phyloP scores from a whole-genome alignment of 2,888 invertebrate species.

The Tortrix viridana region DNA sequence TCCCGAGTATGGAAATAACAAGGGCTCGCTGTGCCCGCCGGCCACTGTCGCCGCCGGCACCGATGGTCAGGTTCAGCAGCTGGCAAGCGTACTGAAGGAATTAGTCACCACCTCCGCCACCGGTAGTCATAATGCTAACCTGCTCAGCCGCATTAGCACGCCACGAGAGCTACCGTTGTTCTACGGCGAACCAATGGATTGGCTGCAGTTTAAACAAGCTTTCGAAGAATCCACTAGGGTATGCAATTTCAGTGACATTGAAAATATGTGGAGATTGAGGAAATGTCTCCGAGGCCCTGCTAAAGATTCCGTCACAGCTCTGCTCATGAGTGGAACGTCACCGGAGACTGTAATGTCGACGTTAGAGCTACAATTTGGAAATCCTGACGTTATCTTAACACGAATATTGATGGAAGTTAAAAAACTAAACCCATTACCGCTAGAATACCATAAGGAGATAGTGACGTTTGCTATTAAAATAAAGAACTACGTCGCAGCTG shows the following conservation, averaged over 20 bases:
- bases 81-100: not conserved
- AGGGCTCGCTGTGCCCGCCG: slow-evolving; percentile 27
- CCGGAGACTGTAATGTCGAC: not conserved
- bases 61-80: not conserved
- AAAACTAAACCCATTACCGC: not conserved
- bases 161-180: too few relatives aligned
- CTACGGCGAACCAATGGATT: not conserved
- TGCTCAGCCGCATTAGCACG: too few relatives aligned
- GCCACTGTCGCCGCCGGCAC: slow-evolving; percentile 5
- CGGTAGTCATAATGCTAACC: not conserved
- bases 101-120: not conserved
- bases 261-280: not conserved
- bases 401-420: not conserved
- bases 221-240: not conserved
- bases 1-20: not conserved
- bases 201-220: not conserved
- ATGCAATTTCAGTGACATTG: not conserved
- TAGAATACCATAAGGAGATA: slow-evolving; percentile 14
- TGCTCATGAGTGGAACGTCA: not conserved
- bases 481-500: slow-evolving; percentile 22
- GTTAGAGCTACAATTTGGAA: slow-evolving; percentile 3
- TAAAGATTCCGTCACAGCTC: not conserved
- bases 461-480: slow-evolving; percentile 11
- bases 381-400: not conserved
- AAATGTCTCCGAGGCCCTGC: slow-evolving; percentile 3